A percentile compares a stretch with the other conserved stretches of the same genome.
phyloP scores from a whole-genome alignment of 2,888 invertebrate genomes.

The Heteropelma amictum region DNA sequence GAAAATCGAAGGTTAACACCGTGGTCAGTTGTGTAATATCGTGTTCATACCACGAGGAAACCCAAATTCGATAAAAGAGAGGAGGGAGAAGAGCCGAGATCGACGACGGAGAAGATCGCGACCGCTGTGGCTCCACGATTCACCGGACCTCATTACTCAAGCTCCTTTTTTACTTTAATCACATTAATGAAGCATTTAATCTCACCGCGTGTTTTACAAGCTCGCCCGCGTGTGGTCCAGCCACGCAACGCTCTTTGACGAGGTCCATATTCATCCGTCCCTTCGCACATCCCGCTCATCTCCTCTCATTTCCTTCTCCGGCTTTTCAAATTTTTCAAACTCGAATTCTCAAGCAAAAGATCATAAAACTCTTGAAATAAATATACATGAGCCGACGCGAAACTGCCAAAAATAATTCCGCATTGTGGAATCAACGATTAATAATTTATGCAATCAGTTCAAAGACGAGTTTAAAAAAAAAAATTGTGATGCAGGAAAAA shows the following conservation, averaged over 20 bases:
- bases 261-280: slow-evolving; percentile 1
- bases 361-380: no score
- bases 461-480: no score
- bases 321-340: not conserved
- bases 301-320: not conserved
- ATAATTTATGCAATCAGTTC: no score
- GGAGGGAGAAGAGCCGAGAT: slow-evolving; percentile 18
- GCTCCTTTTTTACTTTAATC: slow-evolving; percentile 77
- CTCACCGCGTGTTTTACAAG: slow-evolving; percentile 77
- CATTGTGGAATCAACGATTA: no score
- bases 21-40: slow-evolving; percentile 17
- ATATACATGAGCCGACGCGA: no score
- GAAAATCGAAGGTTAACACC: slow-evolving; percentile 51
- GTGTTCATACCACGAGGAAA: not conserved
- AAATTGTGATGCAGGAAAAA: no score
- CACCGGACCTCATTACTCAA: slow-evolving; percentile 76
- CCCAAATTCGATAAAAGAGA: slow-evolving; percentile 16
- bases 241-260: slow-evolving; percentile 61
- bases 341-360: no score
- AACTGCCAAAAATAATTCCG: no score
- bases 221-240: slow-evolving; percentile 75
- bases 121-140: slow-evolving; percentile 71
- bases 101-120: slow-evolving; percentile 45
- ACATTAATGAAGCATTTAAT: slow-evolving; percentile 78
- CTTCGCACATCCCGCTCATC: no score